Evolutionary conservation across 2,113 vertebrate species (phyloP).

Genomic region (Brienomyrus brachyistius): DNA sequence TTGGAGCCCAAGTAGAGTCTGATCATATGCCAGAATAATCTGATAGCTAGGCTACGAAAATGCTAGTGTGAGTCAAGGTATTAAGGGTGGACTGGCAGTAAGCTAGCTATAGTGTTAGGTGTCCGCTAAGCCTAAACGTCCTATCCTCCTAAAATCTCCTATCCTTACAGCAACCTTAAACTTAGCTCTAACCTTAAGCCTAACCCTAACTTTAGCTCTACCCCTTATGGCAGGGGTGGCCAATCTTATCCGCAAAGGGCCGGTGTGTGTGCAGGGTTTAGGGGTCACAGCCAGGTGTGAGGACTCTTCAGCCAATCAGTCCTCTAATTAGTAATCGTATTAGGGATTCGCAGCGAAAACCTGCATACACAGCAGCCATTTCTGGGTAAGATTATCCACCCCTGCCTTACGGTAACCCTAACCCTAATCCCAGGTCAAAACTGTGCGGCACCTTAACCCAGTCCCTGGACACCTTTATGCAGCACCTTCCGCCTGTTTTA

Average conservation of each 20-base stretch:
- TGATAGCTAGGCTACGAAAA: background rate
- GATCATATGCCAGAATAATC: background rate
- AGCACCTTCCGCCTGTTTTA: background rate
- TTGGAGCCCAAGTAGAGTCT: background rate
- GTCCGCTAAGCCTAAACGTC: background rate
- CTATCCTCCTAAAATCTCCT: background rate
- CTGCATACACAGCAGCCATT: no score
- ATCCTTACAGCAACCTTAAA: background rate
- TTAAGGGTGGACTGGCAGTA: background rate
- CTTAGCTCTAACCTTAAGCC: background rate
- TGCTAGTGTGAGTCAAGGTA: background rate
- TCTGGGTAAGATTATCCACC: no score
- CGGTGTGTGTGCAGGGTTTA: no score
- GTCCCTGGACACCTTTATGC: background rate
- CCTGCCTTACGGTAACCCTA: background rate
- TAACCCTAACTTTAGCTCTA: background rate
- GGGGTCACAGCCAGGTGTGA: no score
- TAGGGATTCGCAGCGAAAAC: no score
- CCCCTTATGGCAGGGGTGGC: background rate
- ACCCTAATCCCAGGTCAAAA: background rate
- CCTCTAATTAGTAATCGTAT: no score
- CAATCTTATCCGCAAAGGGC: no score
- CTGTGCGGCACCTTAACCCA: background rate
- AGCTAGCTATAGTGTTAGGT: background rate
- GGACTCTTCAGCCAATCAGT: no score